These are phyloP conservation scores for Aptenodytes forsteri DNA, from an alignment of 2,113 vertebrate genomes.

Conservation along the genomic window DNA sequence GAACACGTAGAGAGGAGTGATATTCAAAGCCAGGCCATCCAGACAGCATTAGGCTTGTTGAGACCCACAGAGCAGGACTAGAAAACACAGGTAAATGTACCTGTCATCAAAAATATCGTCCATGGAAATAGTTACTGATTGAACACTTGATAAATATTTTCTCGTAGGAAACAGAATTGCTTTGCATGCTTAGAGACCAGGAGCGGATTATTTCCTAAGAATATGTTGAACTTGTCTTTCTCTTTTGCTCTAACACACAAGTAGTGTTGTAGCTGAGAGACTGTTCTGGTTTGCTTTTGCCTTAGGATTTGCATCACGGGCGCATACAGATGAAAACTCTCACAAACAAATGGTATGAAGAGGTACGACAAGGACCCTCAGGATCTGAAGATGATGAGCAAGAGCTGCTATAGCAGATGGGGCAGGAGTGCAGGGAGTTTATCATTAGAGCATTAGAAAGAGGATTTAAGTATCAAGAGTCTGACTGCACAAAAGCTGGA, in stretches of 20 bases:
- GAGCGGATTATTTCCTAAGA: neutral
- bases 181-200: neutral
- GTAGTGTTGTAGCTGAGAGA: neutral
- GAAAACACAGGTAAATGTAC: neutral
- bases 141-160: neutral
- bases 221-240: fast-evolving
- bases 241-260: neutral
- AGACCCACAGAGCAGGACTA: neutral
- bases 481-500: neutral
- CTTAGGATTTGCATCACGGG: slow-evolving; percentile 90
- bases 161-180: neutral
- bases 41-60: neutral
- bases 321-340: slow-evolving; percentile 98
- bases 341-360: slow-evolving; percentile 98
- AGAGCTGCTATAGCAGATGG: slow-evolving; percentile 81
- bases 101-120: neutral
- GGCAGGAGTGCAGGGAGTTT: neutral
- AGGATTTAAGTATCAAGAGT: neutral
- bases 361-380: slow-evolving; percentile 95
- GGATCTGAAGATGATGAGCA: slow-evolving; percentile 96
- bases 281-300: neutral
- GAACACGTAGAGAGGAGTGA: fast-evolving
- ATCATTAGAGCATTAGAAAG: neutral
- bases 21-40: neutral
- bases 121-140: neutral